These are phyloP conservation scores for Electrophaes corylata DNA, from an alignment of 2,888 invertebrate species.

Conservation along the genomic window DNA sequence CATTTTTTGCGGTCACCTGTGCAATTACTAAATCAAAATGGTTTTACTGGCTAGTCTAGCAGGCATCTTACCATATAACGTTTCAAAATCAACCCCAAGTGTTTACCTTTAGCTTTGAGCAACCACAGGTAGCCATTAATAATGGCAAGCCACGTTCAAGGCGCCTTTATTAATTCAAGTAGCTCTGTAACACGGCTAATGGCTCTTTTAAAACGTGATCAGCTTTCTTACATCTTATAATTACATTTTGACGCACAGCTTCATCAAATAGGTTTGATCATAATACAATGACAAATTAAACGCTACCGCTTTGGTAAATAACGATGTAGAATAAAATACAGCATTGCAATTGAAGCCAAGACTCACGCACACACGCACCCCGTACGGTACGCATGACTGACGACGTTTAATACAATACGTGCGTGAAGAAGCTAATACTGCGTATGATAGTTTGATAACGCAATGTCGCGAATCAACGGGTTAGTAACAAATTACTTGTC, in stretches of 20 bases:
- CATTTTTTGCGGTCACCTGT: too few species aligned
- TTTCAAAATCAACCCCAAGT: neutral
- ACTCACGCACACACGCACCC: conserved; percentile 1
- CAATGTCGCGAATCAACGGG: too few species aligned
- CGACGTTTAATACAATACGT: conserved; percentile 11
- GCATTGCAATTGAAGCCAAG: neutral
- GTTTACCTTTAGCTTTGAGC: too few species aligned
- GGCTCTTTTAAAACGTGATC: conserved; percentile 33
- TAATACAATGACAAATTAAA: conserved; percentile 25
- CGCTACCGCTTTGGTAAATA: conserved; percentile 5
- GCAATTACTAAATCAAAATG: too few species aligned
- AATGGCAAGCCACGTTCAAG: neutral
- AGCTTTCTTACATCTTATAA: conserved; percentile 20
- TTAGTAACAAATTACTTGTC: neutral
- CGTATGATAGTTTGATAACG: neutral
- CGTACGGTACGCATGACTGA: neutral
- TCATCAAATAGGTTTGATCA: neutral
- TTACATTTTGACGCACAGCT: conserved; percentile 28
- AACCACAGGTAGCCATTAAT: neutral
- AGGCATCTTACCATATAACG: too few species aligned
- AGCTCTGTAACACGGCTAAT: conserved; percentile 27
- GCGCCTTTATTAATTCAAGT: conserved; percentile 9
- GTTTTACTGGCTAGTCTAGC: too few species aligned
- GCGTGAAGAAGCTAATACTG: neutral
- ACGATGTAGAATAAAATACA: conserved; percentile 5